Conservation (phyloP, 2,888 invertebrate species). For the Tupiocoris notatus region DNA sequence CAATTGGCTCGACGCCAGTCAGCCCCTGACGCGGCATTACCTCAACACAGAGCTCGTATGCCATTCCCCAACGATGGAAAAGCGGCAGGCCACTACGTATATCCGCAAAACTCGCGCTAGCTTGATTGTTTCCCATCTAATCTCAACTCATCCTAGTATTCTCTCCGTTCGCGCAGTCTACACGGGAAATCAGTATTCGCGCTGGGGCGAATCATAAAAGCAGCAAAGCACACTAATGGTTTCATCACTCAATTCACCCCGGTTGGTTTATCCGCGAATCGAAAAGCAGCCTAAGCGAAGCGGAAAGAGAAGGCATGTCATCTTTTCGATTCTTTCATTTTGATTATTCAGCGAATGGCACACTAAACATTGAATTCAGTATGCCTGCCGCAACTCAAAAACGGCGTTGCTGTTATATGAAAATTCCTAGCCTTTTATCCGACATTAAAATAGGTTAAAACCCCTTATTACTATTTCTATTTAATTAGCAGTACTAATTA, state of each 20-base stretch:
- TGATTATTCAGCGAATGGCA: no score
- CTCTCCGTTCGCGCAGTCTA: background rate
- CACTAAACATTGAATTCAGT: no score
- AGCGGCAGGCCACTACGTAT: background rate
- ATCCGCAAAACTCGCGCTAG: background rate
- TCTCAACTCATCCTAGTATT: background rate
- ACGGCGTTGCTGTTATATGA: no score
- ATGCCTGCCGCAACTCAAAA: no score
- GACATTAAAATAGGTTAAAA: no score
- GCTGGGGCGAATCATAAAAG: background rate
- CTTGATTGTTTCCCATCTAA: background rate
- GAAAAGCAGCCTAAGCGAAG: background rate
- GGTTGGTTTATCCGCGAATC: background rate
- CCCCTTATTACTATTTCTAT: no score
- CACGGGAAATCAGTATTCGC: background rate
- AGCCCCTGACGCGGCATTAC: background rate
- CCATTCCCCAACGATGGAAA: background rate
- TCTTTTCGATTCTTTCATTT: no score
- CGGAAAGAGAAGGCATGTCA: no score
- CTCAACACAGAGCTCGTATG: background rate
- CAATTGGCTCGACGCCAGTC: slow-evolving; percentile 16
- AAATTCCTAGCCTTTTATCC: no score
- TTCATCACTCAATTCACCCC: background rate
- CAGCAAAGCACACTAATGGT: background rate
- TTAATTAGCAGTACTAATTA: no score